Evolutionary conservation across 2,113 vertebrate species (phyloP).

Genomic region (Pygoscelis antarcticus): DNA sequence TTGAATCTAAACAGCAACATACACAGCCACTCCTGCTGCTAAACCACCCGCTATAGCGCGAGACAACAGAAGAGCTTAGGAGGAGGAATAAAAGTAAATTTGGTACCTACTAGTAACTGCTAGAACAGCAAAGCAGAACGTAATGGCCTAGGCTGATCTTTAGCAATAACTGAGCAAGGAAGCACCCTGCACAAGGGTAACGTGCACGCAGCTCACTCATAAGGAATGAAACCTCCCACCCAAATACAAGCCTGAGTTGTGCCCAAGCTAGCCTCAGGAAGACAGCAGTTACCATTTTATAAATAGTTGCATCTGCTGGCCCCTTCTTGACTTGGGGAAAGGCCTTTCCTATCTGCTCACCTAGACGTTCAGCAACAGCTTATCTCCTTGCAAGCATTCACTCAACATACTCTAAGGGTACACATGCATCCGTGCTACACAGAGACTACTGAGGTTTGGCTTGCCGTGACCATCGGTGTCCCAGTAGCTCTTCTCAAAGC

Average conservation of each 20-base stretch:
- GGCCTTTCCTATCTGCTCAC: background rate
- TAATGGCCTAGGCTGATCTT: rapidly evolving
- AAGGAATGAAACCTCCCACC: background rate
- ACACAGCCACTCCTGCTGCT: background rate
- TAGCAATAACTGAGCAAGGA: rapidly evolving
- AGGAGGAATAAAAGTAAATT: background rate
- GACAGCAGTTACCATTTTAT: background rate
- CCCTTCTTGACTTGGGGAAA: background rate
- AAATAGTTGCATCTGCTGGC: rapidly evolving
- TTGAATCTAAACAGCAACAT: rapidly evolving
- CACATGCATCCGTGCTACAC: rapidly evolving
- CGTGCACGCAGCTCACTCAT: rapidly evolving
- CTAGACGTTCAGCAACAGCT: no score
- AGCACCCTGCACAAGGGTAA: no score
- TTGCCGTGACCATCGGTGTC: rapidly evolving
- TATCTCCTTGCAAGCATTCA: rapidly evolving
- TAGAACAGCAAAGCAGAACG: rapidly evolving
- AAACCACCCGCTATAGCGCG: rapidly evolving
- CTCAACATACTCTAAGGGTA: rapidly evolving
- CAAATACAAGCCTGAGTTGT: rapidly evolving
- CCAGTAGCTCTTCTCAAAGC: no score
- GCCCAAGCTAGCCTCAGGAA: no score
- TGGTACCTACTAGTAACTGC: background rate
- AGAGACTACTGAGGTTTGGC: rapidly evolving
- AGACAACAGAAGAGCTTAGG: background rate